Evolutionary conservation across 2,888 invertebrate genomes (phyloP), one percentile per base, ranked within the genome.

Genomic region (Lutraria lutraria): DNA sequence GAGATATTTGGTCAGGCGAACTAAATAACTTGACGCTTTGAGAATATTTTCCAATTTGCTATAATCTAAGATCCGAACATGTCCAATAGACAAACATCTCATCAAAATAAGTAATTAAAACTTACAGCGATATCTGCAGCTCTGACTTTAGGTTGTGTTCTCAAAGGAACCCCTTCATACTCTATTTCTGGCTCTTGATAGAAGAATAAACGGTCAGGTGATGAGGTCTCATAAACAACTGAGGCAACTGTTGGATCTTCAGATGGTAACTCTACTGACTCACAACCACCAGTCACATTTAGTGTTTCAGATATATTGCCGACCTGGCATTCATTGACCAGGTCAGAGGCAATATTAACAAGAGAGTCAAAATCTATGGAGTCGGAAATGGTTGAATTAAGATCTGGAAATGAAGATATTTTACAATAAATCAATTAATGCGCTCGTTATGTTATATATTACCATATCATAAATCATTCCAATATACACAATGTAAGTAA

Each of bases 251-350:
- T 31, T 0, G 85, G 54, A 34, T 87, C 87, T 25, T 15, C n/a
- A 19, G 89, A 54, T 10, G 88, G 89, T 21, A 92, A 81, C n/a
- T 56, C 60, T 16, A 92, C 87, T 15, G 88, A 83, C n/a, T 87
- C 56, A 79, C 92, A 92, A 8, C 16, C 53, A 2, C 86, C 83
- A 53, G 90, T 72, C 6, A 88, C 80, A 56, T 90, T 89, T 43
- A 92, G 68, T 0, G 81, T 60, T 13, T 86, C 13, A 0, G 89
- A 90, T 10, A 90, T 76, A 60, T 92, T 87, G 0, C 92, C 92
- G 19, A 91, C 91, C 86, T 93, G 93, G 81, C 93, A 93, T 31
- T 92, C 90, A 52, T 92, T 92, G 29, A 93, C 91, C 12, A 93
- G 82, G 0, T 88, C 56, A 0, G 91, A 83, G n/a, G 91, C 89